Conservation (phyloP, 2,888 invertebrate species). For the Harpalus rufipes region DNA sequence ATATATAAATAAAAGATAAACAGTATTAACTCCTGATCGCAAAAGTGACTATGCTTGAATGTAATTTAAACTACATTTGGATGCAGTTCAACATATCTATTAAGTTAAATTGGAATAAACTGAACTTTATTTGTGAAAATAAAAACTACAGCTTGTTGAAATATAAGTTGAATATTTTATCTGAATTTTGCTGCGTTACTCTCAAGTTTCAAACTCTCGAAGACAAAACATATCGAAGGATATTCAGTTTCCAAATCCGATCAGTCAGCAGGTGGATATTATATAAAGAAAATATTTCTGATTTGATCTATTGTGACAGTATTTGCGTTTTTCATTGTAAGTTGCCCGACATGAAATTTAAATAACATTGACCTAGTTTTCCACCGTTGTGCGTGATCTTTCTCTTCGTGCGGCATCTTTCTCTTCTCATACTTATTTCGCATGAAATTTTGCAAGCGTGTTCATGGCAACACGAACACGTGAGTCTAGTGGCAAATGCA, state of each 20-base stretch:
- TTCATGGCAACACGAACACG: conserved; percentile 15
- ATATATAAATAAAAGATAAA: too few species aligned
- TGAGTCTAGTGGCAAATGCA: conserved; percentile 47
- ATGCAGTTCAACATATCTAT: too few species aligned
- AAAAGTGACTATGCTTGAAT: too few species aligned
- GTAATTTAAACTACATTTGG: too few species aligned
- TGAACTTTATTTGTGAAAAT: too few species aligned
- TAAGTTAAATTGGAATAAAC: too few species aligned
- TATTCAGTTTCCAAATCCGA: background rate
- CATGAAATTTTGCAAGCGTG: conserved; percentile 12
- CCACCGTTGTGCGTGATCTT: conserved; percentile 3
- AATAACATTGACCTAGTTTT: conserved; percentile 47
- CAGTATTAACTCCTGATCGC: too few species aligned
- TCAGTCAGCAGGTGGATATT: conserved; percentile 5
- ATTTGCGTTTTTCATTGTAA: conserved; percentile 14
- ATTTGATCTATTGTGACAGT: conserved; percentile 31
- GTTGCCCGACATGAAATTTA: conserved; percentile 13
- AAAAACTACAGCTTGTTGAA: too few species aligned
- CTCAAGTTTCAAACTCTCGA: background rate
- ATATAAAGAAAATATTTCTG: conserved; percentile 25
- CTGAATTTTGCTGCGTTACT: background rate
- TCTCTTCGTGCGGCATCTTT: background rate
- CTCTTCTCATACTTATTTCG: conserved; percentile 24
- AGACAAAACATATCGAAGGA: background rate
- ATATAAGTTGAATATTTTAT: background rate